These are phyloP conservation scores for Marronus borbonicus DNA, from an alignment of 2,888 invertebrate species.

Conservation along the genomic window DNA sequence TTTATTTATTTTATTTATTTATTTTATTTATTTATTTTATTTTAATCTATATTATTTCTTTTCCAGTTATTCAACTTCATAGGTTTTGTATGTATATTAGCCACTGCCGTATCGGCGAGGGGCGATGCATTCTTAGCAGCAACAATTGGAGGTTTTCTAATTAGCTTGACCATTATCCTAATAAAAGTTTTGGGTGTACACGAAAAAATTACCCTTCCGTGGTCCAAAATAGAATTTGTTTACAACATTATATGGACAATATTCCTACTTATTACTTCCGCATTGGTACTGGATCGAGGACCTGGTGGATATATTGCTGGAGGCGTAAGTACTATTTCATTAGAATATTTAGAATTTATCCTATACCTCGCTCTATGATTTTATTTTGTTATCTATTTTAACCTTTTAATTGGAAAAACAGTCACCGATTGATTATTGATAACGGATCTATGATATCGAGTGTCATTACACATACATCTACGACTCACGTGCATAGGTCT, in stretches of 20 bases:
- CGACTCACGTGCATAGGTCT: too few species aligned
- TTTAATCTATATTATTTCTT: slow-evolving; percentile 5
- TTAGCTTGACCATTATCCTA: slow-evolving; percentile 54
- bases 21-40: too few species aligned
- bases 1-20: too few species aligned
- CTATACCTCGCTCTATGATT: too few species aligned
- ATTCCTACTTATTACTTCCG: slow-evolving; percentile 56
- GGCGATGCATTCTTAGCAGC: slow-evolving; percentile 58
- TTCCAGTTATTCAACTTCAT: slow-evolving; percentile 58
- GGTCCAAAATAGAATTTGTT: slow-evolving; percentile 57
- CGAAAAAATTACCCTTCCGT: slow-evolving; percentile 55
- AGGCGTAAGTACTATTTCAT: slow-evolving; percentile 55
- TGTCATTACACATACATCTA: too few species aligned
- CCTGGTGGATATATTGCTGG: slow-evolving; percentile 55
- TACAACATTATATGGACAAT: slow-evolving; percentile 53
- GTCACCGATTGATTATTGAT: too few species aligned
- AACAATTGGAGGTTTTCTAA: slow-evolving; percentile 55
- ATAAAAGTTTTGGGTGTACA: slow-evolving; percentile 54
- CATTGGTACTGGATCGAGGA: slow-evolving; percentile 53
- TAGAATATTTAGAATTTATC: neutral
- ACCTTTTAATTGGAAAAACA: too few species aligned
- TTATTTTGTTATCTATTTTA: too few species aligned
- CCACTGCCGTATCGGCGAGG: slow-evolving; percentile 35
- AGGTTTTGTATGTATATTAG: slow-evolving; percentile 56
- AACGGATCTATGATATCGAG: too few species aligned